These are phyloP conservation scores for Acromyrmex echinatior DNA, from an alignment of 1,140 invertebrate genomes.

Conservation along the genomic window DNA sequence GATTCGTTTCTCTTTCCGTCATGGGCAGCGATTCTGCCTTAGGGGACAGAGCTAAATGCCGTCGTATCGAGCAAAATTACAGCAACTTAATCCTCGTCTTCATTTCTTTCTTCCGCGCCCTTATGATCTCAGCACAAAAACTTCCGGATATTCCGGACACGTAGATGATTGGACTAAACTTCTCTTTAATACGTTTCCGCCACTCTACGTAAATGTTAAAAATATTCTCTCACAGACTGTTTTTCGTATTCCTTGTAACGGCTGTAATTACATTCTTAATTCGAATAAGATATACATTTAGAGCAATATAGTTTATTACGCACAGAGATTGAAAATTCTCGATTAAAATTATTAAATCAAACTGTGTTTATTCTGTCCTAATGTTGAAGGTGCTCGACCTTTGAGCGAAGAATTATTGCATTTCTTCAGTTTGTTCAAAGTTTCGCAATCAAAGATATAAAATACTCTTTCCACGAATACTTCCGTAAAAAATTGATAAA, in stretches of 20 bases:
- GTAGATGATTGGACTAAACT: constrained; percentile 59
- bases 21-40: not conserved
- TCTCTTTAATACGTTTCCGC: constrained; percentile 48
- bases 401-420: not conserved
- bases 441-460: not conserved
- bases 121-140: not conserved
- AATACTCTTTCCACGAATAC: not conserved
- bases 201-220: not conserved
- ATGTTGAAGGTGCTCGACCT: not conserved
- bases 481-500: not conserved
- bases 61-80: constrained; percentile 73
- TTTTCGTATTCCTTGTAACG: not conserved
- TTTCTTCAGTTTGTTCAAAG: not conserved
- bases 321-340: not conserved
- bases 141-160: constrained; percentile 56
- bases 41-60: constrained; percentile 38
- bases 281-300: not conserved
- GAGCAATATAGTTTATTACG: not conserved
- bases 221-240: not conserved
- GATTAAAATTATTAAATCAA: constrained; percentile 3
- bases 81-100: constrained; percentile 76
- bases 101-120: constrained; percentile 25
- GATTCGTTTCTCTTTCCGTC: constrained; percentile 34
- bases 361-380: not conserved
- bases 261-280: constrained; percentile 25